Conservation (phyloP, 2,888 invertebrate species). For the Dasysyrphus albostriatus region DNA sequence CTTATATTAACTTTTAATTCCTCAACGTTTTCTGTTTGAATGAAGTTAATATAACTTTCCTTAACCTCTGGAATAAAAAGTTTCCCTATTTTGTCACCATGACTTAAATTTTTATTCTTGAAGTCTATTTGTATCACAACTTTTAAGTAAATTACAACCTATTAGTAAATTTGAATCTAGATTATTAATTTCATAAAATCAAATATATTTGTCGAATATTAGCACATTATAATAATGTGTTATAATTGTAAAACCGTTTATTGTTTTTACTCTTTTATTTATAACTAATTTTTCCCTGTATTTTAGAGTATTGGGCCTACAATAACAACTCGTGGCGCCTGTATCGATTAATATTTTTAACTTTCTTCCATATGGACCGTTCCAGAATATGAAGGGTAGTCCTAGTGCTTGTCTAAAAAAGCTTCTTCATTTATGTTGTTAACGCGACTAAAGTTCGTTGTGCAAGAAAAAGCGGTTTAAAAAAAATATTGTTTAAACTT, state of each 20-base stretch:
- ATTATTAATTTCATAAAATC: conserved; percentile 24
- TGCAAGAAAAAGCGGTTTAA: too few relatives aligned
- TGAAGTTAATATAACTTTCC: background rate
- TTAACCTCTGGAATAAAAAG: background rate
- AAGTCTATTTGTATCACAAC: background rate
- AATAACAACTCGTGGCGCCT: background rate
- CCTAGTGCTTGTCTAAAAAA: background rate
- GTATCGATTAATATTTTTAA: background rate
- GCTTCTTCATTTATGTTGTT: background rate
- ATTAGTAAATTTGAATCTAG: conserved; percentile 6
- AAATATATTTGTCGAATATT: background rate
- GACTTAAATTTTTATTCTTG: background rate
- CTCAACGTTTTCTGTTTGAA: background rate
- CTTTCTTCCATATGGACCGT: background rate
- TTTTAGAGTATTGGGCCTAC: background rate
- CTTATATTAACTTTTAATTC: background rate
- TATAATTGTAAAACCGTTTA: background rate
- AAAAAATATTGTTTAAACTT: too few relatives aligned
- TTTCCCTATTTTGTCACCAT: background rate
- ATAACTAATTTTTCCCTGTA: background rate
- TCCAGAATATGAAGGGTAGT: conserved; percentile 5
- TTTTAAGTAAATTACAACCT: conserved; percentile 4
- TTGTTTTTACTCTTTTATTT: background rate
- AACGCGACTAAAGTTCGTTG: too few relatives aligned
- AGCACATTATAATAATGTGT: background rate